phyloP scores from a whole-genome alignment of 2,797 vertebrate genomes.

The Sebastolobus alascanus region DNA sequence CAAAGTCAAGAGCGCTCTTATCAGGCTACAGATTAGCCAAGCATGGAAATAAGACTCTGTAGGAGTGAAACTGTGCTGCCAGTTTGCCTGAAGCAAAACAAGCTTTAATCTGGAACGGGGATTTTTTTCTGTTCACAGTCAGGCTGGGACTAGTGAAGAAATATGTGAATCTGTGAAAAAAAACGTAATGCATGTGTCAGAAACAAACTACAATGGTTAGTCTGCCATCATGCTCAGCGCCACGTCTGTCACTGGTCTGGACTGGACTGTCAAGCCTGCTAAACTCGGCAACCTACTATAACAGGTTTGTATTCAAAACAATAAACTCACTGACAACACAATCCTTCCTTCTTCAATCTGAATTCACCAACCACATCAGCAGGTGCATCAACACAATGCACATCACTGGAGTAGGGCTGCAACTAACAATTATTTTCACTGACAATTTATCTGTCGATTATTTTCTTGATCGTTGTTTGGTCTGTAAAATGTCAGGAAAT shows the following conservation, averaged over 20 bases:
- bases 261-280: background rate
- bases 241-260: background rate
- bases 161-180: background rate
- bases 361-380: background rate
- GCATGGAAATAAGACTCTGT: conserved; percentile 52
- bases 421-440: too few species aligned
- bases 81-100: conserved; percentile 44
- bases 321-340: background rate
- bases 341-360: background rate
- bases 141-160: background rate
- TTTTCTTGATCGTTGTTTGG: too few species aligned
- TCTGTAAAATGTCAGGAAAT: too few species aligned
- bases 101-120: conserved; percentile 42
- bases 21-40: conserved; percentile 57
- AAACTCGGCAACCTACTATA: background rate
- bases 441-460: too few species aligned
- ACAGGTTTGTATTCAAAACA: conserved; percentile 30
- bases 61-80: conserved; percentile 38
- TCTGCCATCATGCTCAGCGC: background rate
- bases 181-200: background rate
- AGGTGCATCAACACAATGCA: background rate
- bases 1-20: conserved; percentile 62
- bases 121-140: conserved; percentile 13
- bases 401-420: background rate
- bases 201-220: background rate